Conservation (phyloP, 2,797 vertebrate genomes). For the Glyptemys insculpta region DNA sequence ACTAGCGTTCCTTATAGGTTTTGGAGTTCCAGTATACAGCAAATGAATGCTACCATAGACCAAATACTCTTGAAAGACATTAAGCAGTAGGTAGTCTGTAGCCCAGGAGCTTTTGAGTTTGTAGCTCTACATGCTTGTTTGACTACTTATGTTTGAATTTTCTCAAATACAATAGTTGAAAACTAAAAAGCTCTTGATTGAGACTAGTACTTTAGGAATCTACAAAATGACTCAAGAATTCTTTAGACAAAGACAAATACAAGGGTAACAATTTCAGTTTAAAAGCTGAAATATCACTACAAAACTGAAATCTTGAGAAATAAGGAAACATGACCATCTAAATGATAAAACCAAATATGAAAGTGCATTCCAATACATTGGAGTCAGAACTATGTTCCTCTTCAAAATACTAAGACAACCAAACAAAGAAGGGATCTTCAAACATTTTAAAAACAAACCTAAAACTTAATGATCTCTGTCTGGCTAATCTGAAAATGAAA, state of each 20-base stretch:
- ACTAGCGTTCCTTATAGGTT: not conserved
- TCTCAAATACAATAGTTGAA: not conserved
- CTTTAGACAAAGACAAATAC: not conserved
- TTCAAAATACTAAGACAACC: not conserved
- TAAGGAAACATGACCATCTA: not conserved
- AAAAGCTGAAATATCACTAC: not conserved
- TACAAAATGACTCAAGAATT: not conserved
- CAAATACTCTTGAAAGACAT: not conserved
- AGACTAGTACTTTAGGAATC: not conserved
- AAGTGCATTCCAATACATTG: not conserved
- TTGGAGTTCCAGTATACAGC: not conserved
- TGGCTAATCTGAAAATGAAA: not conserved
- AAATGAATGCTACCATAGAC: not conserved
- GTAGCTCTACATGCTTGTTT: not conserved
- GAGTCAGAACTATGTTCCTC: not conserved
- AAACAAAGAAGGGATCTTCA: not conserved
- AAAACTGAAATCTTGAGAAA: not conserved
- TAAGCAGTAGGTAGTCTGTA: not conserved
- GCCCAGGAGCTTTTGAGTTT: not conserved
- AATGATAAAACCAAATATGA: fast-evolving
- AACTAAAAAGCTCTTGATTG: not conserved
- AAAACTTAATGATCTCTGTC: not conserved
- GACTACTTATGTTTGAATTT: not conserved
- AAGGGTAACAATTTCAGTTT: not conserved
- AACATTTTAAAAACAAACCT: not conserved